A percentile compares a stretch with the other conserved stretches of the same genome.
Evolutionary conservation across 2,113 vertebrate species (phyloP).

Genomic region (Triplophysa tibetana): DNA sequence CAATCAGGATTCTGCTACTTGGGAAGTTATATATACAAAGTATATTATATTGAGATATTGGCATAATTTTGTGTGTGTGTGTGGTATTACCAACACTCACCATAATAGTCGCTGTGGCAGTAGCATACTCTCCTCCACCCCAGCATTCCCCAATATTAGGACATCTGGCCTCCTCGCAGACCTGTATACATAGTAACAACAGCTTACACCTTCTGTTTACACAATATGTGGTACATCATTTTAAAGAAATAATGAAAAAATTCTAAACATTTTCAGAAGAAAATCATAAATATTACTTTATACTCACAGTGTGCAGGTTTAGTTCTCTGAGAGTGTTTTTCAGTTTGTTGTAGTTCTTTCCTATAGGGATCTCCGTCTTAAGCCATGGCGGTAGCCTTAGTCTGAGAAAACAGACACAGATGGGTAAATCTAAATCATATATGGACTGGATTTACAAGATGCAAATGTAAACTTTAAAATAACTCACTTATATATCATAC

Average conservation of each 20-base stretch:
- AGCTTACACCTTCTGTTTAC: not conserved
- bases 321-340: slow-evolving; percentile 91
- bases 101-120: slow-evolving; percentile 98
- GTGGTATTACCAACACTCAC: slow-evolving; percentile 66
- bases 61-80: not conserved
- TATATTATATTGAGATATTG: not conserved
- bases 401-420: slow-evolving; percentile 66
- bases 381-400: slow-evolving; percentile 93
- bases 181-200: slow-evolving; percentile 68
- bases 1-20: not conserved
- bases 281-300: not conserved
- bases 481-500: not conserved
- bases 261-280: not conserved
- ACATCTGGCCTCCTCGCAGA: slow-evolving; percentile 96
- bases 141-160: slow-evolving; percentile 99
- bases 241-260: not conserved
- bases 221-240: not conserved
- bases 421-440: not conserved
- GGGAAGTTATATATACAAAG: not conserved
- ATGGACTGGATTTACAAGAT: not conserved
- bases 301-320: slow-evolving; percentile 92
- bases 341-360: slow-evolving; percentile 92
- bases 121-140: slow-evolving; percentile 92
- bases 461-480: not conserved
- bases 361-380: slow-evolving; percentile 94